Evolutionary conservation across 2,888 invertebrate genomes (phyloP), one percentile per base, ranked within the genome.

Genomic region (Idaea straminata): DNA sequence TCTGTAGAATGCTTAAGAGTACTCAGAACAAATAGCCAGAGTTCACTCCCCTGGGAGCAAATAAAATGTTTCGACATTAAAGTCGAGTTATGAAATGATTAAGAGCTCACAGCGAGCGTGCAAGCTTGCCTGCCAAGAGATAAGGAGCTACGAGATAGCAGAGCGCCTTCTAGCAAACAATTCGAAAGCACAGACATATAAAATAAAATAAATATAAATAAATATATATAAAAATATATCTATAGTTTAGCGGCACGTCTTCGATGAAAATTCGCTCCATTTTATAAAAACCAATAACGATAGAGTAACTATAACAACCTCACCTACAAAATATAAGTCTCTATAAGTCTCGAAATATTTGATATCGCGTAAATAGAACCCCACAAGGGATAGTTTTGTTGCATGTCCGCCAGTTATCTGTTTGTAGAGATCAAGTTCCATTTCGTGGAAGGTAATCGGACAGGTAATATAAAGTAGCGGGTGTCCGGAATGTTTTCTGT

Each of bases 271-370:
- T 67, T 72, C 63, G 69, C 68, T 72, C 73, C 13, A 77, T 74
- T 77, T 77, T 68, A 67, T 67, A 74, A 72, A 70, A 71, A 65
- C 73, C 69, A 70, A 76, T 79, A 81, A 82, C 71, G 70, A 81
- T 77, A 78, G 77, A 71, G 76, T 73, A 80, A 84, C 79, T 83
- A 82, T 77, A 78, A 73, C n/a, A 72, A 66, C 66, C 73, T 69
- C 86, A 84, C 85, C 84, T 86, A 82, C 77, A 66, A 81, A 79
- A n/a, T n/a, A n/a, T 81, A 77, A 74, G 75, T 80, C 79, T 76
- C 77, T n/a, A n/a, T 81, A 77, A 74, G 75, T 80, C 79, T 76
- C 77, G 76, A 83, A 82, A 84, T 80, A 85, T 85, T 85, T 85
- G 80, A 82, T 80, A 81, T 78, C 77, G 78, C 74, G 75, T 71